Evolutionary conservation across 2,888 invertebrate genomes (phyloP).

Genomic region (Ellobium chinense): DNA sequence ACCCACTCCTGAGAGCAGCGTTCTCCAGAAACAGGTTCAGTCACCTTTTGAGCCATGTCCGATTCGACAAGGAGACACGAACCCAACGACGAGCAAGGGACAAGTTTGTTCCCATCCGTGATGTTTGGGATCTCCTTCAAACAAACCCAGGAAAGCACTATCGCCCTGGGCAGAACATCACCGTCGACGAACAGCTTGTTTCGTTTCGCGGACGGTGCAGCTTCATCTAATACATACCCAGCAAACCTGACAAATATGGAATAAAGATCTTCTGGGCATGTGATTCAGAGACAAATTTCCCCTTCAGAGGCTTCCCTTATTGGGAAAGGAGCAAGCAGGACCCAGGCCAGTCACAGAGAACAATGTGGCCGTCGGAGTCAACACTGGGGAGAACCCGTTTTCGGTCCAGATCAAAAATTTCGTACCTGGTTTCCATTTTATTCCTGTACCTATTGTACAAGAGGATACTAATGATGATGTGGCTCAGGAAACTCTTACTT

Average conservation of each 20-base stretch:
- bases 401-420: too few relatives aligned
- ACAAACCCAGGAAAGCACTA: slow-evolving; percentile 3
- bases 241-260: slow-evolving; percentile 13
- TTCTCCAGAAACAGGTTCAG: slow-evolving; percentile 10
- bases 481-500: too few relatives aligned
- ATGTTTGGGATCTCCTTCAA: slow-evolving; percentile 5
- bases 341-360: slow-evolving; percentile 16
- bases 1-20: slow-evolving; percentile 19
- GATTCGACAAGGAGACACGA: slow-evolving; percentile 22
- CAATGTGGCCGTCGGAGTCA: neutral
- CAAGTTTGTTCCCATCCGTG: slow-evolving; percentile 20
- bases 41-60: slow-evolving; percentile 27
- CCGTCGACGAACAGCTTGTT: slow-evolving; percentile 22
- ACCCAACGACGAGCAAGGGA: slow-evolving; percentile 13
- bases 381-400: too few relatives aligned
- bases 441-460: too few relatives aligned
- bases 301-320: slow-evolving; percentile 23
- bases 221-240: slow-evolving; percentile 4
- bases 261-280: slow-evolving; percentile 23
- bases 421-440: too few relatives aligned
- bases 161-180: slow-evolving; percentile 21
- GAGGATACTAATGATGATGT: too few relatives aligned
- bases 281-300: slow-evolving; percentile 10
- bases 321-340: slow-evolving; percentile 18
- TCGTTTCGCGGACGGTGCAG: slow-evolving; percentile 2